A percentile compares a stretch with the other conserved stretches of the same genome.
Evolutionary conservation across 2,797 vertebrate species (phyloP).

Genomic region (Menidia menidia): DNA sequence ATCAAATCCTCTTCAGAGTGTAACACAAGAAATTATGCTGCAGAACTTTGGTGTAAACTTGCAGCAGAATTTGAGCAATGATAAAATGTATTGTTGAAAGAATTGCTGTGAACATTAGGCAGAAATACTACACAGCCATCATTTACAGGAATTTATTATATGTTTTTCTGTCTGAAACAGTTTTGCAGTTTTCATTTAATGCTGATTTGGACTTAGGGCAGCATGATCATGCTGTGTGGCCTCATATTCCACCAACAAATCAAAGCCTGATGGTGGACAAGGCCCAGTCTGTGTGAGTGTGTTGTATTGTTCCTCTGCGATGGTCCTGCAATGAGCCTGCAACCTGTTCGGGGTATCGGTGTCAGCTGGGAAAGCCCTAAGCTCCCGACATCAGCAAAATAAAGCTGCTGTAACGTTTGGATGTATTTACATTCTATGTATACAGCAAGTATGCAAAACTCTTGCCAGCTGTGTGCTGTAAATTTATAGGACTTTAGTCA

Average conservation of each 20-base stretch:
- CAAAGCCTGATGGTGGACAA: not conserved
- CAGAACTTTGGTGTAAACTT: not conserved
- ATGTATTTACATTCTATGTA: not conserved
- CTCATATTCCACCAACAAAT: not conserved
- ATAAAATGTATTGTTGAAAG: not conserved
- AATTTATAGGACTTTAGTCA: not conserved
- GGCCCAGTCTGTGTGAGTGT: not conserved
- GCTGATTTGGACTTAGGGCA: not conserved
- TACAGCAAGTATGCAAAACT: not conserved
- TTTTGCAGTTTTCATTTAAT: not conserved
- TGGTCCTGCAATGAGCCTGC: too few relatives aligned
- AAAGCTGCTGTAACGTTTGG: not conserved
- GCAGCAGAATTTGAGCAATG: not conserved
- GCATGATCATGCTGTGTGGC: not conserved
- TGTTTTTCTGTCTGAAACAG: not conserved
- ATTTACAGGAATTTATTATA: not conserved
- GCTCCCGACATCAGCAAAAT: too few relatives aligned
- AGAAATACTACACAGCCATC: not conserved
- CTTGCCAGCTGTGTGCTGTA: not conserved
- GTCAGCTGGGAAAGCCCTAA: too few relatives aligned
- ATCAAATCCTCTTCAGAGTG: not conserved
- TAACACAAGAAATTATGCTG: not conserved
- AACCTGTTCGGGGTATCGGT: not conserved
- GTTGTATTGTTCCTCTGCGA: not conserved
- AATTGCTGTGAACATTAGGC: not conserved